Evolutionary conservation across 1,140 invertebrate genomes (phyloP).

Genomic region (Hormaphis cornu): DNA sequence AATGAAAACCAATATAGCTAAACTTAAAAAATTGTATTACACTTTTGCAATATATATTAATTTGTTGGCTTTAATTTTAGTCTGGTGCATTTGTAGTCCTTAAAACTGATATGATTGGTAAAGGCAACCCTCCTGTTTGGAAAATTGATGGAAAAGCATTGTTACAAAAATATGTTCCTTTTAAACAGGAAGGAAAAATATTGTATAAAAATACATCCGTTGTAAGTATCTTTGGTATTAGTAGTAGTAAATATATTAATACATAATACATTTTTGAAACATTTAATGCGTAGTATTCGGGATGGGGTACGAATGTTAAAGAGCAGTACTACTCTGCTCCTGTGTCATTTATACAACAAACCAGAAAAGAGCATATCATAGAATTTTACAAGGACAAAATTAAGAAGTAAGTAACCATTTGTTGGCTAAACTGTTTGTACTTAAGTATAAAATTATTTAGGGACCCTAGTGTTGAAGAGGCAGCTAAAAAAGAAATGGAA

Average conservation of each 20-base stretch:
- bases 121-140: slow-evolving; percentile 57
- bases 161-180: slow-evolving; percentile 65
- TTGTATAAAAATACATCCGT: slow-evolving; percentile 66
- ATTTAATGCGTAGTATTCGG: slow-evolving; percentile 51
- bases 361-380: slow-evolving; percentile 47
- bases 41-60: too few relatives aligned
- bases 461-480: slow-evolving; percentile 15
- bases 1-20: too few relatives aligned
- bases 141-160: slow-evolving; percentile 71
- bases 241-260: slow-evolving; percentile 34
- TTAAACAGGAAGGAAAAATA: slow-evolving; percentile 54
- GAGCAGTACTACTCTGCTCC: slow-evolving; percentile 53
- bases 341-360: slow-evolving; percentile 47
- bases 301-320: slow-evolving; percentile 57
- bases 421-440: not conserved
- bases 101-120: slow-evolving; percentile 52
- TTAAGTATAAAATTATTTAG: not conserved
- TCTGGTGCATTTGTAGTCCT: slow-evolving; percentile 59
- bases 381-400: slow-evolving; percentile 45
- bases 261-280: slow-evolving; percentile 33
- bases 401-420: slow-evolving; percentile 35
- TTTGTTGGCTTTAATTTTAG: too few relatives aligned
- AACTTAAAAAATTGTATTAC: too few relatives aligned
- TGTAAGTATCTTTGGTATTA: slow-evolving; percentile 44
- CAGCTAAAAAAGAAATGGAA: slow-evolving; percentile 25